phyloP scores from a whole-genome alignment of 2,113 vertebrate species.

The Erythrolamprus reginae region DNA sequence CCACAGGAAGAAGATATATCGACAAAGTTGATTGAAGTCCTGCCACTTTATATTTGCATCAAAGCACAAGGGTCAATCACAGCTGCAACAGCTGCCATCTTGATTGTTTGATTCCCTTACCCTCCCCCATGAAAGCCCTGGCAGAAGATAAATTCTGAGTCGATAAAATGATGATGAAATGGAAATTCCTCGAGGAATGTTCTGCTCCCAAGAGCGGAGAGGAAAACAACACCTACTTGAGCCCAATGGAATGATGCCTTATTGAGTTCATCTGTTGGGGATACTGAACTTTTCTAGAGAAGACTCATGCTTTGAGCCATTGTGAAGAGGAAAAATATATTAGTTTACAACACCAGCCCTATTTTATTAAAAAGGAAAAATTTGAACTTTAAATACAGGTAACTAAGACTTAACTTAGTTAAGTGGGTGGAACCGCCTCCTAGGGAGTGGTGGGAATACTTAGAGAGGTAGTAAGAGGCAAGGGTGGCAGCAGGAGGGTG shows the following conservation, averaged over 20 bases:
- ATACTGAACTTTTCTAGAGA: neutral
- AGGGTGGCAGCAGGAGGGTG: no score
- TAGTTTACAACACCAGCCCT: neutral
- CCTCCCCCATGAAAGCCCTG: neutral
- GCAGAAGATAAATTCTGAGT: neutral
- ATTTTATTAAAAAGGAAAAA: neutral
- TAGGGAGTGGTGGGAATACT: no score
- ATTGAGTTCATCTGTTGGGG: neutral
- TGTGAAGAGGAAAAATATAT: neutral
- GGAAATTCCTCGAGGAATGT: neutral
- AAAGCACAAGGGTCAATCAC: neutral
- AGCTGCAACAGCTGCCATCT: neutral
- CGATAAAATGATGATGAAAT: neutral
- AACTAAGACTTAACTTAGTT: no score
- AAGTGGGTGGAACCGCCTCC: no score
- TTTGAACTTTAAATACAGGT: neutral
- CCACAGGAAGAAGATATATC: neutral
- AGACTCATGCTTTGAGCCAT: neutral
- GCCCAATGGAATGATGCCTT: neutral
- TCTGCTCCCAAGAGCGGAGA: neutral
- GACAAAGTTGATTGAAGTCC: neutral
- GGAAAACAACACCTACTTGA: neutral
- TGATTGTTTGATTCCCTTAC: neutral
- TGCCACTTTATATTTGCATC: neutral
- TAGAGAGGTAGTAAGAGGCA: no score